A percentile compares a stretch with the other conserved stretches of the same genome.
Evolutionary conservation across 1,140 invertebrate species (phyloP).

Genomic region (Leptoteleia sp.): DNA sequence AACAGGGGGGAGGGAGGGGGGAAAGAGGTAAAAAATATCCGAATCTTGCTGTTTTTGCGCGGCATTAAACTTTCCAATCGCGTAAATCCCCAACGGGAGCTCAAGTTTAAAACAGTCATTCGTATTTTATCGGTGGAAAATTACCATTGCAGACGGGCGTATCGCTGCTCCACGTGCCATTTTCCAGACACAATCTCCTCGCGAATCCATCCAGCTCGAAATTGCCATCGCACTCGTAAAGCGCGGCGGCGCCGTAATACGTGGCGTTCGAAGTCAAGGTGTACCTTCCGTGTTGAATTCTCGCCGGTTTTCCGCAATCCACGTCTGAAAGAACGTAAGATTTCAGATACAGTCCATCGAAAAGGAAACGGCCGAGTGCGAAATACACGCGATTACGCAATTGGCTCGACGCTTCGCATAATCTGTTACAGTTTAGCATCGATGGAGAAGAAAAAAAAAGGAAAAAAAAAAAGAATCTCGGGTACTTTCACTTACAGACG

Average conservation of each 20-base stretch:
- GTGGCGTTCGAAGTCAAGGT: constrained; percentile 91
- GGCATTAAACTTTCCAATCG: too few species aligned
- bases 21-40: too few species aligned
- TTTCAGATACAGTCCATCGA: constrained; percentile 69
- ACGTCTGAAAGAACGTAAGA: constrained; percentile 84
- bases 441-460: constrained; percentile 1
- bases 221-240: constrained; percentile 92
- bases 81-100: not conserved
- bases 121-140: constrained; percentile 18
- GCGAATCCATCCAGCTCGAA: constrained; percentile 91
- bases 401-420: constrained; percentile 37
- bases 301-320: constrained; percentile 90
- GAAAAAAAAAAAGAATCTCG: too few species aligned
- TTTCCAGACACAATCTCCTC: constrained; percentile 90
- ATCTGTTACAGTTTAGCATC: constrained; percentile 43
- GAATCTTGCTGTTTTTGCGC: too few species aligned
- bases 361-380: constrained; percentile 29
- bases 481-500: constrained; percentile 85
- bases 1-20: too few species aligned
- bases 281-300: constrained; percentile 87
- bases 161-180: constrained; percentile 92
- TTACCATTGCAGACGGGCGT: constrained; percentile 88
- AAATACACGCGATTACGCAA: constrained; percentile 37
- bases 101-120: not conserved
- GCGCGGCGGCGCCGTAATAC: constrained; percentile 90